phyloP scores from a whole-genome alignment of 35 echinoderm and acorn worm species.

The Strongylocentrotus purpuratus region DNA sequence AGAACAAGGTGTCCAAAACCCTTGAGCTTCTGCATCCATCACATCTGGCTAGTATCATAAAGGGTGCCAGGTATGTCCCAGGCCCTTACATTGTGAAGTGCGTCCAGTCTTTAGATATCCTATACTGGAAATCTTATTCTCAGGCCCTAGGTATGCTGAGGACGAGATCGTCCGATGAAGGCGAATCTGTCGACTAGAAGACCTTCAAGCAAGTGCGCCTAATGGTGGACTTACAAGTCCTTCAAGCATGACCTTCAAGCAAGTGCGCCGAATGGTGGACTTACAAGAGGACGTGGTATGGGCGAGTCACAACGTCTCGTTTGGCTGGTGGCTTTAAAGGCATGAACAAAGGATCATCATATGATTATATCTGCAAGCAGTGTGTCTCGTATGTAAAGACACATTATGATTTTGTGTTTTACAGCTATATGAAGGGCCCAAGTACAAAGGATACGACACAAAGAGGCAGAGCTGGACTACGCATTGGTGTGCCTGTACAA shows the following conservation, averaged over 20 bases:
- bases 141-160: constrained; percentile 31
- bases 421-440: constrained; percentile 56
- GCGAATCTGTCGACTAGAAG: constrained; percentile 7
- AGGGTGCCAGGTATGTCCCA: background rate
- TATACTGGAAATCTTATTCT: constrained; percentile 26
- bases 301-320: too few species aligned
- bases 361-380: constrained; percentile 56
- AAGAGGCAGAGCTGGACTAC: constrained; percentile 36
- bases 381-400: constrained; percentile 51
- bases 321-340: too few species aligned
- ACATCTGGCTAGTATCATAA: constrained; percentile 14
- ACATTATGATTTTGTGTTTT: constrained; percentile 63
- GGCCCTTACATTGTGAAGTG: background rate
- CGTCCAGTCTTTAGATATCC: background rate
- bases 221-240: constrained; percentile 49
- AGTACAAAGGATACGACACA: constrained; percentile 60
- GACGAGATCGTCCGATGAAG: constrained; percentile 18
- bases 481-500: constrained; percentile 43
- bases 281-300: too few species aligned
- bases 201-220: constrained; percentile 34
- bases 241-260: constrained; percentile 55
- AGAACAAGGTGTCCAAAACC: background rate
- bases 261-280: too few species aligned
- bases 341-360: constrained; percentile 58
- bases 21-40: constrained; percentile 10